Evolutionary conservation across 2,888 invertebrate species (phyloP), one percentile per base, ranked within the genome.

Genomic region (Hypsopygia costalis): DNA sequence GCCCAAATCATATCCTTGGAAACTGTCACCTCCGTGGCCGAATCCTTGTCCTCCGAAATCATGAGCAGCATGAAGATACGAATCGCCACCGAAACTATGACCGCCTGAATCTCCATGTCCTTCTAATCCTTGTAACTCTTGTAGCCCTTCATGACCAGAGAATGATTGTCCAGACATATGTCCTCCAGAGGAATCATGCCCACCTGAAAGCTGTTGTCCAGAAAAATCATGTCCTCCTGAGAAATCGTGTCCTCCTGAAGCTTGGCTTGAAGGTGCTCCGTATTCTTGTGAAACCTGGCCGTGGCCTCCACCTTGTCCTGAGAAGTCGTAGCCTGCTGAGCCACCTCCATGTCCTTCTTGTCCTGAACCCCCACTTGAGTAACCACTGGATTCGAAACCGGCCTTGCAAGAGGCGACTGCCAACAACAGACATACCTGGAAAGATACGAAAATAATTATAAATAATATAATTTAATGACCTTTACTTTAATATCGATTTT

Each of bases 381-480:
- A 30, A 20, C 32, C 65, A 44, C 66, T 64, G 20, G 61, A 59
- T 43, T 68, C 59, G 37, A 57, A 65, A 36, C 85, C 79, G 53
- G 86, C 88, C 62, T 73, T 75, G 76, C 85, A 78, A 46, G 71
- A 65, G 65, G 83, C 86, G 58, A 80, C 79, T 65, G 79, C 85
- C 72, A 87, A 62, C 53, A 88, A 59, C 59, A 86, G 62, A 77
- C 79, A 85, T 47, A 86, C 69, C 88, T 88, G 73, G 0, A 73
- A 77, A 55, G 38, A 69, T 52, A 37, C 36, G 44, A 44, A 53
- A 16, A 11, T 0, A 43, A 21, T 8, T 34, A 36, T 46, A 33
- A 16, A 4, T 16, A 16, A 16, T 4, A 16, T 16, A 16, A 16
- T 16, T 16, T n/a, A n/a, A n/a, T n/a, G n/a, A n/a, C n/a, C n/a